phyloP scores from a whole-genome alignment of 2,797 vertebrate species.

The Picus viridis region DNA sequence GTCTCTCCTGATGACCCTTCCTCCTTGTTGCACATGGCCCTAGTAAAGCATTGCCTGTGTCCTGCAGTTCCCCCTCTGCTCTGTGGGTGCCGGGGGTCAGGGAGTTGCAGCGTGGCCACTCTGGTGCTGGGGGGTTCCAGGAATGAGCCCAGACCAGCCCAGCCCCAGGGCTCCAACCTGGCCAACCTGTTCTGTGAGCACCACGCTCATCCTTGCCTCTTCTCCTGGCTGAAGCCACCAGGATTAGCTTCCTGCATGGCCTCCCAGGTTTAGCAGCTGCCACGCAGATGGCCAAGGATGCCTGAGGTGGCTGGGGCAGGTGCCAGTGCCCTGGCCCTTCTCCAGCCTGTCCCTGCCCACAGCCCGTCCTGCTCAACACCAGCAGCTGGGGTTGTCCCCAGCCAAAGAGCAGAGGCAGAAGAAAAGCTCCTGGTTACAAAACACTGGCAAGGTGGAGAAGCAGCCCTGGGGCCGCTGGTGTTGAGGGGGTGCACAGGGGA shows the following conservation, averaged over 20 bases:
- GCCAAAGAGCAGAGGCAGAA: neutral
- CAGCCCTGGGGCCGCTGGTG: neutral
- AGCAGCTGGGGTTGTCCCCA: neutral
- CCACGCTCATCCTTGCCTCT: neutral
- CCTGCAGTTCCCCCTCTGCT: neutral
- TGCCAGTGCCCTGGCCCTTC: rapidly evolving
- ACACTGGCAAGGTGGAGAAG: neutral
- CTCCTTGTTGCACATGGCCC: neutral
- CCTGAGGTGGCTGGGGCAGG: neutral
- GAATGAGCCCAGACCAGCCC: slow-evolving; percentile 36
- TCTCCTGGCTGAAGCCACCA: neutral
- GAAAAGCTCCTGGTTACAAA: neutral
- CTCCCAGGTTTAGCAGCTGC: neutral
- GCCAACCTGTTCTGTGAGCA: neutral
- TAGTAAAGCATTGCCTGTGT: slow-evolving; percentile 38
- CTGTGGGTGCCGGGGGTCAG: neutral
- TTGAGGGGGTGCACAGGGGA: neutral
- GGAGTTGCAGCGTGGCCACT: neutral
- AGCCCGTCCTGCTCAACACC: neutral
- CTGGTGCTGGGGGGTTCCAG: neutral
- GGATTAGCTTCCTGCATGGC: neutral
- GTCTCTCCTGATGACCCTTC: neutral
- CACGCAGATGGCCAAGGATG: neutral
- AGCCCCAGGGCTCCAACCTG: neutral
- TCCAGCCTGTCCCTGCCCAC: neutral